Base-by-base conservation (phyloP, 2,797 vertebrate species). In the Adrianichthys oophorus region DNA sequence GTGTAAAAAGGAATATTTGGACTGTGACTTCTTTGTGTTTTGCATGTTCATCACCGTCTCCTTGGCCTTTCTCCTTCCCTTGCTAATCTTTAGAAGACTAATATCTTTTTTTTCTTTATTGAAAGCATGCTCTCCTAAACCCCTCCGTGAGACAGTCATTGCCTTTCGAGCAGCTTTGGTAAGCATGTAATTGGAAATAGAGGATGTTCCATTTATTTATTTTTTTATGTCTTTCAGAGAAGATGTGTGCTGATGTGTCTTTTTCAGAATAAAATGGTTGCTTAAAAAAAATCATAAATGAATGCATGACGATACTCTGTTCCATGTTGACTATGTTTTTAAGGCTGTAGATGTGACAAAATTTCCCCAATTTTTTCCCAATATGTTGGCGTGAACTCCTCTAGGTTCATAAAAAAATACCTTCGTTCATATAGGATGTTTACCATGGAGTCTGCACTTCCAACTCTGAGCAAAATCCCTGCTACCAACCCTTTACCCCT, bases 141-240 rank as follows among this genome's bases (percentile, higher is more conserved):
- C 37, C 44, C 53, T 66, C 10, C 10, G 64, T 1, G 45, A 74
- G 52, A n/a, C 26, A 7, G 41, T 50, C 48, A 41, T 61, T 10
- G 68, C 76, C 79, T 76, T 81, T 32, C 78, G 54, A 69, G 72
- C 43, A 47, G 51, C 49, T 69, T 70, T 63, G 75, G 72, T 62
- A 55, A 42, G 69, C 57, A 16, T 52, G 40, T 63, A 70, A 52
- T 47, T 57, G 57, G 48, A 69, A 59, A 65, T 59, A 29, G 52
- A 73, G 18, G 43, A 64, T 50, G 48, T 41, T 7, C 43, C 51
- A 26, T 70, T 64, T 52, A 12, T 50, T n/a, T n/a, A n/a, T 66
- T 48, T 56, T 70, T 70, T 62, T 48, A n/a, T 41, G 68, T 59
- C 63, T 70, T 52, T 70, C 29, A 52, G 43, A 67, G 46, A 37